A percentile compares a stretch with the other conserved stretches of the same genome.
phyloP scores from a whole-genome alignment of 2,113 vertebrate species.

The Willisornis vidua region DNA sequence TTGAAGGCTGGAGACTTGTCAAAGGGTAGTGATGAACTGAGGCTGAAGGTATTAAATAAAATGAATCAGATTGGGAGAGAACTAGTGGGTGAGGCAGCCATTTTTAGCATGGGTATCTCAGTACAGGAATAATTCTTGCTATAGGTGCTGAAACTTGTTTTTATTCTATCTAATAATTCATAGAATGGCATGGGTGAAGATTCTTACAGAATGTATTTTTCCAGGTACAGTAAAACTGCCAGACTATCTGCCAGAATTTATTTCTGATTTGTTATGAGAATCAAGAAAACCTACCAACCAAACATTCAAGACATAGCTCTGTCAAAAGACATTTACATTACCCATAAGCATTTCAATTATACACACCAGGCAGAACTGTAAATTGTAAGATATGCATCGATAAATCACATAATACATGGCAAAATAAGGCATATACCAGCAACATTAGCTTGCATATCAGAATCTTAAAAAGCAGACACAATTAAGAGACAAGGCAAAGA shows the following conservation, averaged over 20 bases:
- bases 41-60: neutral
- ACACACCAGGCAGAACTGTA: constrained; percentile 5
- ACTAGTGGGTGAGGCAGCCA: neutral
- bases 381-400: constrained; percentile 36
- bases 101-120: neutral
- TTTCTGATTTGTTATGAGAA: constrained; percentile 40
- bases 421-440: neutral
- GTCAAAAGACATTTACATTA: constrained; percentile 24
- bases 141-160: neutral
- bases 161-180: constrained; percentile 14
- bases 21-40: neutral
- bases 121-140: neutral
- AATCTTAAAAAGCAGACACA: constrained; percentile 55
- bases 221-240: constrained; percentile 30
- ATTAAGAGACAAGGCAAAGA: constrained; percentile 69
- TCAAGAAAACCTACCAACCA: constrained; percentile 5
- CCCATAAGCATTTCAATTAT: constrained; percentile 41
- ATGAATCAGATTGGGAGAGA: neutral
- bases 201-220: neutral
- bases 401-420: constrained; percentile 25
- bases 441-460: neutral
- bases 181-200: neutral
- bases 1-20: neutral
- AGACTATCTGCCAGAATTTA: constrained; percentile 41
- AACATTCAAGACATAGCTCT: constrained; percentile 17